phyloP scores from a whole-genome alignment of 2,113 vertebrate species.

The Cryptotis parvus region DNA sequence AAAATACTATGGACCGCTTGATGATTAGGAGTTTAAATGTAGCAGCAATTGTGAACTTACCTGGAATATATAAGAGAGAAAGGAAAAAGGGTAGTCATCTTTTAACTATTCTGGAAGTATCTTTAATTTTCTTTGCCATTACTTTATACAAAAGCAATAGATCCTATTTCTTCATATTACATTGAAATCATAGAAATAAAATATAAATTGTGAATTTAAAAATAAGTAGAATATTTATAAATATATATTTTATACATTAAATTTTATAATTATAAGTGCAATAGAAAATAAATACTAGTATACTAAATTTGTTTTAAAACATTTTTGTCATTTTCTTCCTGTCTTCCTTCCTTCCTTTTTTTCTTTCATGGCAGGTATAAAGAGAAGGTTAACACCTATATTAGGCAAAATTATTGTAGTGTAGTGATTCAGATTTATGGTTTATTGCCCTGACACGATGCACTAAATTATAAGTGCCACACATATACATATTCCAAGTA shows the following conservation, averaged over 20 bases:
- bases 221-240: neutral
- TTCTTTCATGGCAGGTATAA: too few species aligned
- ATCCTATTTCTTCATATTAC: neutral
- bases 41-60: neutral
- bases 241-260: neutral
- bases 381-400: too few species aligned
- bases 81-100: neutral
- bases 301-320: too few species aligned
- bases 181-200: conserved; percentile 10
- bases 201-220: conserved; percentile 4
- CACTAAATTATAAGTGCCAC: neutral
- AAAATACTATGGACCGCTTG: neutral
- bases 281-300: too few species aligned
- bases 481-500: neutral
- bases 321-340: too few species aligned
- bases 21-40: fast-evolving
- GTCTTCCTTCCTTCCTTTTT: too few species aligned
- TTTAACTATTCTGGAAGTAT: neutral
- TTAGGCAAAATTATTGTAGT: neutral
- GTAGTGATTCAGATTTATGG: neutral
- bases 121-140: neutral
- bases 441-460: neutral
- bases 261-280: neutral
- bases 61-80: neutral
- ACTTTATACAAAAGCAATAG: neutral